Evolutionary conservation across 2,888 invertebrate species (phyloP).

Genomic region (Odontocolon sp.): DNA sequence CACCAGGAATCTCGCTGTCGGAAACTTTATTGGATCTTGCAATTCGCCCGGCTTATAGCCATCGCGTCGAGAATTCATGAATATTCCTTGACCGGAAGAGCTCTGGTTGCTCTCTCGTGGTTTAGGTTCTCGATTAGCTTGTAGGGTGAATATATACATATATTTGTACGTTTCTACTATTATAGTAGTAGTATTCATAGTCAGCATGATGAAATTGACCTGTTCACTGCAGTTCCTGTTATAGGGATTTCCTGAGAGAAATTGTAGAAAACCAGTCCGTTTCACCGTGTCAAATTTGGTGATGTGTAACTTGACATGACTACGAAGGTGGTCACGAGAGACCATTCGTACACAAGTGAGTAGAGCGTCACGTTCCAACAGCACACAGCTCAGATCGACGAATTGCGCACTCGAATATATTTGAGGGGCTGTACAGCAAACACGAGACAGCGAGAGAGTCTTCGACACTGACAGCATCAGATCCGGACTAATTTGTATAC

Average conservation of each 20-base stretch:
- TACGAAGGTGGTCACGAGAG: too few relatives aligned
- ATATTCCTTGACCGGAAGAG: slow-evolving; percentile 60
- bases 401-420: slow-evolving; percentile 46
- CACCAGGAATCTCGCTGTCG: slow-evolving; percentile 34
- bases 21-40: slow-evolving; percentile 58
- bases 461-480: neutral
- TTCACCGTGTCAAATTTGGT: neutral
- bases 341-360: neutral
- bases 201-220: too few relatives aligned
- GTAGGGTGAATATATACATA: neutral
- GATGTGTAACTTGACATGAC: too few relatives aligned
- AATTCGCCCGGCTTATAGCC: slow-evolving; percentile 51
- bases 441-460: slow-evolving; percentile 32
- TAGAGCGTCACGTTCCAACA: neutral
- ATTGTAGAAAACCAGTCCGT: too few relatives aligned
- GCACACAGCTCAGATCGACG: slow-evolving; percentile 35
- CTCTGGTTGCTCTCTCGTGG: slow-evolving; percentile 36
- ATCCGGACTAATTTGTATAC: slow-evolving; percentile 45
- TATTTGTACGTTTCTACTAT: neutral
- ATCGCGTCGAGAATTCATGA: slow-evolving; percentile 60
- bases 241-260: too few relatives aligned
- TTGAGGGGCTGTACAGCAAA: slow-evolving; percentile 13
- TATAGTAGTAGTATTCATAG: neutral
- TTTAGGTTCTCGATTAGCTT: slow-evolving; percentile 53
- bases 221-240: too few relatives aligned